Percentiles rank a stretch among this genome's conserved stretches.
phyloP scores from a whole-genome alignment of 2,888 invertebrate genomes.

The Ectobius pallidus region DNA sequence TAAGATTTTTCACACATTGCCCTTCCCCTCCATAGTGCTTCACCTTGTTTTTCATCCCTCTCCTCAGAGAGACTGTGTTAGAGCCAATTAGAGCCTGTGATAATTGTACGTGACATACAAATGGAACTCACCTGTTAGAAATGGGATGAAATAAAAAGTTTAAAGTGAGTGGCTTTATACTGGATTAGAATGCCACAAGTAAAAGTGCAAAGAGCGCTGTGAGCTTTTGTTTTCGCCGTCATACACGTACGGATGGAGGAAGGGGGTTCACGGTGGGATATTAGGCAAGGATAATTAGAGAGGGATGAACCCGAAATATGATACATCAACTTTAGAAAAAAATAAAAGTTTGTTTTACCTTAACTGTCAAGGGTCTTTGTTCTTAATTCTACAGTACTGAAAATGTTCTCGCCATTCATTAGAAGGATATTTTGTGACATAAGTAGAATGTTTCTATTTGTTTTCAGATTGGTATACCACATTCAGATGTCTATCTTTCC shows the following conservation, averaged over 20 bases:
- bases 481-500: no score
- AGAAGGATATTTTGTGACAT: no score
- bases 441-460: no score
- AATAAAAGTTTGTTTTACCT: constrained; percentile 5
- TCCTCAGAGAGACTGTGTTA: not conserved
- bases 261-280: not conserved
- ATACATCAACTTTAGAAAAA: not conserved
- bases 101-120: constrained; percentile 41
- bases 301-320: not conserved
- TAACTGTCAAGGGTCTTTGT: no score
- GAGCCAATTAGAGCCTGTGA: constrained; percentile 10
- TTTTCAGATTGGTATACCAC: no score
- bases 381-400: no score
- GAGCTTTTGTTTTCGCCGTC: not conserved
- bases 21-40: not conserved
- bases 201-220: constrained; percentile 34
- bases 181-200: constrained; percentile 37
- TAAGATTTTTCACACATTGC: not conserved
- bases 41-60: not conserved
- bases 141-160: constrained; percentile 15
- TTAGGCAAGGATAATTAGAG: not conserved
- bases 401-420: no score
- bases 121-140: constrained; percentile 30
- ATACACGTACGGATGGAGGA: no score
- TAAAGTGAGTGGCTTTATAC: constrained; percentile 27